phyloP scores from a whole-genome alignment of 1,140 invertebrate genomes.

The Triops longicaudatus region DNA sequence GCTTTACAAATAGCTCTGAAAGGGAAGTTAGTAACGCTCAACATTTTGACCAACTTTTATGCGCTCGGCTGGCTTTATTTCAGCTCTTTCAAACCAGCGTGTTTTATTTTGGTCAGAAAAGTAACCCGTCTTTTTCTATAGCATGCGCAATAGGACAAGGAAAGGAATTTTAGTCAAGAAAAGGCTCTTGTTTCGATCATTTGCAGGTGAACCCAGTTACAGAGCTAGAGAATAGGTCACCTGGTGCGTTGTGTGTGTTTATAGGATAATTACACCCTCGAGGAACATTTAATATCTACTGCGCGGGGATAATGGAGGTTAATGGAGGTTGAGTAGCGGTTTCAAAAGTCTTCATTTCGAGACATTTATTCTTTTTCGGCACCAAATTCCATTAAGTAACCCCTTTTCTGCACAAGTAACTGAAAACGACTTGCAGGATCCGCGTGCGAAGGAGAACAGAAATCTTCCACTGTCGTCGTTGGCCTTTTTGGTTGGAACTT shows the following conservation, averaged over 20 bases:
- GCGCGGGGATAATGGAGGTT: neutral
- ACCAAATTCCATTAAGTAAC: neutral
- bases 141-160: neutral
- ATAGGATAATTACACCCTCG: constrained; percentile 2
- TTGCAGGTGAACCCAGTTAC: neutral
- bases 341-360: neutral
- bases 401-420: too few relatives aligned
- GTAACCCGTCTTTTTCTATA: too few relatives aligned
- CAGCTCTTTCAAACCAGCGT: too few relatives aligned
- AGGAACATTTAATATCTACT: neutral
- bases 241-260: neutral
- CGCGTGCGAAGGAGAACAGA: too few relatives aligned
- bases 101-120: too few relatives aligned
- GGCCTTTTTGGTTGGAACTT: too few relatives aligned
- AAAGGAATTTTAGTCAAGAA: neutral
- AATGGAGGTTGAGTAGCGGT: neutral
- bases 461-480: too few relatives aligned
- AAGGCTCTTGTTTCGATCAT: neutral
- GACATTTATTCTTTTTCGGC: neutral
- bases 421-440: too few relatives aligned
- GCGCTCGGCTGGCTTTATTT: too few relatives aligned
- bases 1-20: neutral
- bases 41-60: too few relatives aligned
- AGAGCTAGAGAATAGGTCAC: constrained; percentile 8
- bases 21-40: neutral